Evolutionary conservation across 1,140 invertebrate species (phyloP), one percentile per base, ranked within the genome.

Genomic region (Liolophura sinensis): DNA sequence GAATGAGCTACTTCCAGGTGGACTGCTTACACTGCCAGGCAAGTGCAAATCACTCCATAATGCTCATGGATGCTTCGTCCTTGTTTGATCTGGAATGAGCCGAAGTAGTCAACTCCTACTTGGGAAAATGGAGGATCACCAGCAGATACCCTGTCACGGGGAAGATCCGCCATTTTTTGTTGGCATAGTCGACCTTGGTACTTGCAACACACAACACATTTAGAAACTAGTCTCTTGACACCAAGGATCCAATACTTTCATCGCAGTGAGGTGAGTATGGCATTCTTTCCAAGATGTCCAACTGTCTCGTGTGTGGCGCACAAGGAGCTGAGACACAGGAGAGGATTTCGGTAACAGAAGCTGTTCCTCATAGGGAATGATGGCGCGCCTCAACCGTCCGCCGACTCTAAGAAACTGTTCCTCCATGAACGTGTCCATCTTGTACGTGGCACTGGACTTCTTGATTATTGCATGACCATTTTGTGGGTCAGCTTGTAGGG

Each of bases 21-120:
- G 1, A 75, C 57, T 11, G 73, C 73, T 20, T 71, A 24, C 16
- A 47, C 60, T 14, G 49, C 25, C 15, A 77, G 27, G 27, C 74
- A 78, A 0, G 74, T 75, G 27, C 74, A 76, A 25, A 78, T 64
- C 24, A 63, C 60, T 18, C 74, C 73, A 65, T 74, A 77, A 7
- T 71, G 55, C 59, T 78, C 77, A 11, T 70, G 51, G 49, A n/a
- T 24, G 16, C 31, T 49, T 15, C 70, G 48, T 22, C 52, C 60
- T n/a, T 18, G 27, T 40, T 62, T 74, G 6, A 78, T 65, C 25
- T 50, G 15, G n/a, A 80, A 64, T 1, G 78, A 73, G 15, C 75
- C 68, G 67, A 78, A 80, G 67, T 64, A 77, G 47, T 80, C 76
- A 40, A 77, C 52, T 15, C 75, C 75, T 14, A 69, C 69, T 56